phyloP scores from a whole-genome alignment of 2,113 vertebrate species.

The Orcinus orca region DNA sequence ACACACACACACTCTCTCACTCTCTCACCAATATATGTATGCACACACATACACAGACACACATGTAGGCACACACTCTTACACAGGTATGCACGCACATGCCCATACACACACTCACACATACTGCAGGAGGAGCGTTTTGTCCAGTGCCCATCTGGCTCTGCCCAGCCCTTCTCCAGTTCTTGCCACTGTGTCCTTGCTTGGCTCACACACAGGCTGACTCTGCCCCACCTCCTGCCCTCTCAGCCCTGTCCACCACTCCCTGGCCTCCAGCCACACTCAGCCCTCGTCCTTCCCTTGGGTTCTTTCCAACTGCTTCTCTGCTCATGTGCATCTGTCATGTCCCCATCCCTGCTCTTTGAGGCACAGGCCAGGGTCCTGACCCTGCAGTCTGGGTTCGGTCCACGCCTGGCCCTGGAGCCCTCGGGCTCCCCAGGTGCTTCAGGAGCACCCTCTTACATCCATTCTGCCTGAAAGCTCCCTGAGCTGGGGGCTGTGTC shows the following conservation, averaged over 20 bases:
- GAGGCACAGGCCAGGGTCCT: not conserved
- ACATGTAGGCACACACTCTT: not conserved
- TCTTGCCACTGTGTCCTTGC: not conserved
- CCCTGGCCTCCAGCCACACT: not conserved
- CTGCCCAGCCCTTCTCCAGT: not conserved
- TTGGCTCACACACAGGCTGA: not conserved
- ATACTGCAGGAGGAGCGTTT: not conserved
- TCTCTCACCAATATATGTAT: not conserved
- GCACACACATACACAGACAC: not conserved
- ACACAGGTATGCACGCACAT: not conserved
- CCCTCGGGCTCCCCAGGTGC: not conserved
- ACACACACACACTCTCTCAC: not conserved
- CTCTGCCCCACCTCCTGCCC: not conserved
- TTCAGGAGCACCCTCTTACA: not conserved
- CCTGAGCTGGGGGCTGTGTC: not conserved
- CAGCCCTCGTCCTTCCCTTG: not conserved
- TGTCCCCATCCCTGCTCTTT: not conserved
- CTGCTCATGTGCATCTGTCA: not conserved
- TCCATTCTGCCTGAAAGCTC: not conserved
- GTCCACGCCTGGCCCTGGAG: not conserved
- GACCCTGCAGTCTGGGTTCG: not conserved
- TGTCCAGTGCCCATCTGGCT: not conserved
- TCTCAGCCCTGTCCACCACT: not conserved
- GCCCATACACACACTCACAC: too few relatives aligned
- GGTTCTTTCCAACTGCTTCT: not conserved